Conservation (phyloP, 1,140 invertebrate species). For the Cydia pomonella region DNA sequence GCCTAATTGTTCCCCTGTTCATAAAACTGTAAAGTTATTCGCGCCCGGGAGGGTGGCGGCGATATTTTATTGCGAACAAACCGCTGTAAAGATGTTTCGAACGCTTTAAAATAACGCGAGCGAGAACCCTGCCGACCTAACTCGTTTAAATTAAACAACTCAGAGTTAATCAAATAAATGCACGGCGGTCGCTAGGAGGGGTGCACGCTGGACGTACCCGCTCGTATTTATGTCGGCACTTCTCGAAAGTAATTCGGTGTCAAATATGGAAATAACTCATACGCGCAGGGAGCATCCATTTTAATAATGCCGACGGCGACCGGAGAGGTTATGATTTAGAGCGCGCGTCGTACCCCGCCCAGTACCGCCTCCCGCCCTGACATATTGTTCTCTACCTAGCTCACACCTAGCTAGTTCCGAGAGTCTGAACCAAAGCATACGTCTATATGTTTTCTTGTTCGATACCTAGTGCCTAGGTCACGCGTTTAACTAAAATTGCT, state of each 20-base stretch:
- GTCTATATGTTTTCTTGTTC: background rate
- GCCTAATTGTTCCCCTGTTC: conserved; percentile 79
- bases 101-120: conserved; percentile 76
- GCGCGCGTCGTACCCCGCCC: conserved; percentile 44
- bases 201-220: conserved; percentile 52
- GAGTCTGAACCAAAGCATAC: too few species aligned
- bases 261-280: conserved; percentile 81
- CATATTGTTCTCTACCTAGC: conserved; percentile 19
- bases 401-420: conserved; percentile 11
- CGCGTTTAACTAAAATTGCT: background rate
- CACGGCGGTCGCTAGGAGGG: conserved; percentile 59
- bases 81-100: conserved; percentile 78
- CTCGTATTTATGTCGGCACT: conserved; percentile 78
- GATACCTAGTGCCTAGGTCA: background rate
- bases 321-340: conserved; percentile 73
- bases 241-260: conserved; percentile 80
- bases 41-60: conserved; percentile 64
- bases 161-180: conserved; percentile 81
- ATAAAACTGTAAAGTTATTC: conserved; percentile 80
- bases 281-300: conserved; percentile 75
- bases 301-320: conserved; percentile 78
- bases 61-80: conserved; percentile 78
- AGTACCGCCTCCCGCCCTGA: conserved; percentile 17
- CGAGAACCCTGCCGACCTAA: conserved; percentile 61
- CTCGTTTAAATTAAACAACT: conserved; percentile 81